Evolutionary conservation across 2,888 invertebrate genomes (phyloP).

Genomic region (Pyrgus malvae): DNA sequence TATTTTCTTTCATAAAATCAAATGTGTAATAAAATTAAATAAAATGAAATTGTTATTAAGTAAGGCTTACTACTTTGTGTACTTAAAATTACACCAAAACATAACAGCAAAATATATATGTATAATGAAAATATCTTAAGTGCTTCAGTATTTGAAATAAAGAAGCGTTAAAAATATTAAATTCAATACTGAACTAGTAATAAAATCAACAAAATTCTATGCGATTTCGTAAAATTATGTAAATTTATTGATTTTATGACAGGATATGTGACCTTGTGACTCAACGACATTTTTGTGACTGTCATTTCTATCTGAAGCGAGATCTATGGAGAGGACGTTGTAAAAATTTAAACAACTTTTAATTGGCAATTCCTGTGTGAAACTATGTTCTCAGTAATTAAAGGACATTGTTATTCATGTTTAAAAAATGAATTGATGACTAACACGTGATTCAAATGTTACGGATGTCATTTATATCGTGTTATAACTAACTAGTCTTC

Average conservation of each 20-base stretch:
- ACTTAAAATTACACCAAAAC: too few species aligned
- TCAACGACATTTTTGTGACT: neutral
- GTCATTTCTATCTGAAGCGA: neutral
- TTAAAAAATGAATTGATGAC: conserved; percentile 1
- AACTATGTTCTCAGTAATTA: conserved; percentile 19
- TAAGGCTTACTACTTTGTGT: too few species aligned
- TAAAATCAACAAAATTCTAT: neutral
- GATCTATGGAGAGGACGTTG: conserved; percentile 14
- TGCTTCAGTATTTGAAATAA: too few species aligned
- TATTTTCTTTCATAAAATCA: too few species aligned
- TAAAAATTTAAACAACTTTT: conserved; percentile 38
- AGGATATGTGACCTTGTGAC: too few species aligned
- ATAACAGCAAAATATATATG: too few species aligned
- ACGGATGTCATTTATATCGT: conserved; percentile 6
- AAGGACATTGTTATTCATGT: conserved; percentile 23
- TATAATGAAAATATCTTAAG: too few species aligned
- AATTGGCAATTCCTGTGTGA: conserved; percentile 38
- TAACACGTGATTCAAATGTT: conserved; percentile 1
- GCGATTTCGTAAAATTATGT: neutral
- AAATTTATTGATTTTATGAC: neutral
- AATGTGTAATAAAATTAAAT: too few species aligned
- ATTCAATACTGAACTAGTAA: too few species aligned
- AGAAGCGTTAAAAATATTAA: too few species aligned
- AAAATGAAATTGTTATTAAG: too few species aligned
- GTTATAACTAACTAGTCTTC: neutral